Evolutionary conservation across 2,888 invertebrate species (phyloP).

Genomic region (Achlya flavicornis): DNA sequence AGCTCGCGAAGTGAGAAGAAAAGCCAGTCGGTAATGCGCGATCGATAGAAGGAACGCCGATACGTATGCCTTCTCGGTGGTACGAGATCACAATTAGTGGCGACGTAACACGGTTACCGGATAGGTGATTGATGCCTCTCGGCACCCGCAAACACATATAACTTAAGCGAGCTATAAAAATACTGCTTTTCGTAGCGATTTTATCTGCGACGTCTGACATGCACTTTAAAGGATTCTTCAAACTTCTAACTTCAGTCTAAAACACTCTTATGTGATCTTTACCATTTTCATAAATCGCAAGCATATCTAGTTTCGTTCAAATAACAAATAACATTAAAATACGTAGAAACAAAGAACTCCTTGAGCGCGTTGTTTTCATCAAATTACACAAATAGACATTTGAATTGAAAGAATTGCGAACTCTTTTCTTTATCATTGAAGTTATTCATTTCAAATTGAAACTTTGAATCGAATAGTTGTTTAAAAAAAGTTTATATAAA

Average conservation of each 20-base stretch:
- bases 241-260: too few species aligned
- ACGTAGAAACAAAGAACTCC: neutral
- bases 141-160: slow-evolving; percentile 12
- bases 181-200: neutral
- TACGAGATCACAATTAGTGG: slow-evolving; percentile 73
- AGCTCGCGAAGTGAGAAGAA: slow-evolving; percentile 53
- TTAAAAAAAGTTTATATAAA: neutral
- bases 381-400: neutral
- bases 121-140: slow-evolving; percentile 58
- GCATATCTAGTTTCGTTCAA: too few species aligned
- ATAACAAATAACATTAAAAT: neutral
- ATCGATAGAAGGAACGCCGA: slow-evolving; percentile 63
- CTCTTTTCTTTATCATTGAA: neutral
- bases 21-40: slow-evolving; percentile 42
- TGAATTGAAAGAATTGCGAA: neutral
- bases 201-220: neutral
- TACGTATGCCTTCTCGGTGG: slow-evolving; percentile 44
- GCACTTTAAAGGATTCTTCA: too few species aligned
- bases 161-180: slow-evolving; percentile 1
- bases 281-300: neutral
- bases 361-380: neutral
- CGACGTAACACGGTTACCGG: slow-evolving; percentile 66
- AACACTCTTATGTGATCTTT: too few species aligned
- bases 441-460: neutral
- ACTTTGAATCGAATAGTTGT: neutral